Evolutionary conservation across 2,888 invertebrate genomes (phyloP).

Genomic region (Leptinotarsa juncta): DNA sequence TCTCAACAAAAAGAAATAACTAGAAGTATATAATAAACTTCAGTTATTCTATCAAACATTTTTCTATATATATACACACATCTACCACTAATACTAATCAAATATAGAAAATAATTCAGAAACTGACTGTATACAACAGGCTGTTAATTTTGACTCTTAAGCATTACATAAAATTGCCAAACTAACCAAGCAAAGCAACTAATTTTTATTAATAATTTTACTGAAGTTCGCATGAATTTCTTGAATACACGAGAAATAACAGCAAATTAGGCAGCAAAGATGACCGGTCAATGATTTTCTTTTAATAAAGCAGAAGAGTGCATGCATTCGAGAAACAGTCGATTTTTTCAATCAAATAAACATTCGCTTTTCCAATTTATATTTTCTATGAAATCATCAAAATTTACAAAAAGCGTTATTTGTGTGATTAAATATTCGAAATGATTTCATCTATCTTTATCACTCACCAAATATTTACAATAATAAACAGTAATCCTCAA

Average conservation of each 20-base stretch:
- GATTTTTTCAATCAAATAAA: conserved; percentile 11
- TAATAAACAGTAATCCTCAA: background rate
- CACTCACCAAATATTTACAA: background rate
- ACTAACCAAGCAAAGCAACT: conserved; percentile 23
- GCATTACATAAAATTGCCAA: conserved; percentile 24
- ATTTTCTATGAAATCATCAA: background rate
- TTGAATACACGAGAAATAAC: conserved; percentile 14
- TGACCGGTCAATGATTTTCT: conserved; percentile 7
- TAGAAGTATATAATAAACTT: conserved; percentile 11
- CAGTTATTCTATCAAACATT: conserved; percentile 12
- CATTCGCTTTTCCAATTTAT: background rate
- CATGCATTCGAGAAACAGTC: background rate
- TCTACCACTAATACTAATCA: conserved; percentile 1
- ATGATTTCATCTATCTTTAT: background rate
- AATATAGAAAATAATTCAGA: conserved; percentile 1
- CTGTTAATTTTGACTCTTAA: conserved; percentile 26
- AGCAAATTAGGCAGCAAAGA: conserved; percentile 23
- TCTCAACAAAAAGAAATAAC: background rate
- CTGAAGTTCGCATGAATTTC: conserved; percentile 9
- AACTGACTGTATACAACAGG: conserved; percentile 21
- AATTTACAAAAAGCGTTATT: background rate
- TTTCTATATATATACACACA: background rate
- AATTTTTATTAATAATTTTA: background rate
- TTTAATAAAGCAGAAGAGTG: conserved; percentile 1
- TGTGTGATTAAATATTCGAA: conserved; percentile 1